Evolutionary conservation across 2,888 invertebrate species (phyloP).

Genomic region (Odontocolon sp.): DNA sequence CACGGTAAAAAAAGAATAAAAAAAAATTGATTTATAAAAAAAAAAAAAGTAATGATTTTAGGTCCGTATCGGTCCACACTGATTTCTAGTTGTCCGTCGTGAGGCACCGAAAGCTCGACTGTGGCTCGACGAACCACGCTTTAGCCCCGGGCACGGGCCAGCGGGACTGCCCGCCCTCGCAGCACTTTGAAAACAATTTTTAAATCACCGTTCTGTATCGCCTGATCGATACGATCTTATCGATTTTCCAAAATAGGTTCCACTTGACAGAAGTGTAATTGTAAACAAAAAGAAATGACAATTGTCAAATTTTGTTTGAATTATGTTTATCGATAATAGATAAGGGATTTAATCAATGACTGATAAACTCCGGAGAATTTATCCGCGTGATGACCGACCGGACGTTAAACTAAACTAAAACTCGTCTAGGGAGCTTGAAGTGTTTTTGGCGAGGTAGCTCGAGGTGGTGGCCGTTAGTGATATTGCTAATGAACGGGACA

Average conservation of each 20-base stretch:
- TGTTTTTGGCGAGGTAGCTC: conserved; percentile 51
- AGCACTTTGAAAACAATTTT: too few relatives aligned
- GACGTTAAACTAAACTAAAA: conserved; percentile 50
- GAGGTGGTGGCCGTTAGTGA: conserved; percentile 35
- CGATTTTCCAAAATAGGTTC: neutral
- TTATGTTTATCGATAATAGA: too few relatives aligned
- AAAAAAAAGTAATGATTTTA: neutral
- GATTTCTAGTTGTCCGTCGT: neutral
- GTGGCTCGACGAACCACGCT: neutral
- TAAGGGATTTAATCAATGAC: too few relatives aligned
- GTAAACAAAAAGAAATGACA: too few relatives aligned
- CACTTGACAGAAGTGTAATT: neutral
- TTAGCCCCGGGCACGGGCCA: neutral
- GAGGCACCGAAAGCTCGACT: neutral
- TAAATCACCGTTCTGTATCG: too few relatives aligned
- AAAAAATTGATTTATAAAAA: neutral
- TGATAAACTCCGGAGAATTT: too few relatives aligned
- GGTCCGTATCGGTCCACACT: neutral
- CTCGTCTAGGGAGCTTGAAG: conserved; percentile 36
- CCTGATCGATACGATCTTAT: too few relatives aligned
- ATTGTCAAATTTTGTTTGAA: too few relatives aligned
- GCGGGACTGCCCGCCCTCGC: conserved; percentile 10
- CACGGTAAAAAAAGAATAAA: neutral
- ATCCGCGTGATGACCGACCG: conserved; percentile 46
- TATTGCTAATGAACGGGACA: conserved; percentile 41